Evolutionary conservation across 2,113 vertebrate genomes (phyloP), one percentile per base, ranked within the genome.

Genomic region (Pseudonaja textilis): DNA sequence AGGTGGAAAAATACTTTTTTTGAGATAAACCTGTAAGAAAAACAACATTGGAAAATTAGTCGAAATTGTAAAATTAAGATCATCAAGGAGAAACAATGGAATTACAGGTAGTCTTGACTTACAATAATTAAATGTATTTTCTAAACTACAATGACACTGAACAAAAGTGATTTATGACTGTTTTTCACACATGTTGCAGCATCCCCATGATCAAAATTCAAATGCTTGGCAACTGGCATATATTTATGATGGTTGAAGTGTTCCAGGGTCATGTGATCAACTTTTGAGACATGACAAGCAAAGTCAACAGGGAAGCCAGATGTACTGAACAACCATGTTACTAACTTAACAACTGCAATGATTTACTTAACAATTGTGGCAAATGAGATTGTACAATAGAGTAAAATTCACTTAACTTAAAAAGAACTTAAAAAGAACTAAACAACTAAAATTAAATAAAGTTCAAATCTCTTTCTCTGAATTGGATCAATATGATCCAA

Each of bases 1-100:
- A 99, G 97, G 91, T 97, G 98, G 95, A 99, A 99, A 93, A 98
- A 97, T 87, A 99, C 98, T 94, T 98, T 99, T 97, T 99, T 99
- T 61, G 99, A 99, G 97, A 99, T 97, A 96, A 99, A 99, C 96
- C 99, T 99, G 97, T n/a, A 90, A 93, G 92, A 54, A 57, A 96
- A 86, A 93, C 25, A 90, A 42, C 26, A 61, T 42, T 47, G 16
- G 86, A 91, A 64, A 25, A 45, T 52, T 39, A 52, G 42, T 26
- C 61, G 23, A 91, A 85, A 85, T 9, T 69, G 47, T 29, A 42
- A 59, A 16, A 89, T 22, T 25, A 61, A 90, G 16, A n/a, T 23
- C 25, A 64, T 47, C 7, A 10, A 69, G 39, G 20, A n/a, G n/a
- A 52, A 90, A 90, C 88, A 57, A 89, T 1, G 34, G 20, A 23